These are phyloP conservation scores for Lithophane socia DNA, from an alignment of 2,888 invertebrate species.

Conservation along the genomic window DNA sequence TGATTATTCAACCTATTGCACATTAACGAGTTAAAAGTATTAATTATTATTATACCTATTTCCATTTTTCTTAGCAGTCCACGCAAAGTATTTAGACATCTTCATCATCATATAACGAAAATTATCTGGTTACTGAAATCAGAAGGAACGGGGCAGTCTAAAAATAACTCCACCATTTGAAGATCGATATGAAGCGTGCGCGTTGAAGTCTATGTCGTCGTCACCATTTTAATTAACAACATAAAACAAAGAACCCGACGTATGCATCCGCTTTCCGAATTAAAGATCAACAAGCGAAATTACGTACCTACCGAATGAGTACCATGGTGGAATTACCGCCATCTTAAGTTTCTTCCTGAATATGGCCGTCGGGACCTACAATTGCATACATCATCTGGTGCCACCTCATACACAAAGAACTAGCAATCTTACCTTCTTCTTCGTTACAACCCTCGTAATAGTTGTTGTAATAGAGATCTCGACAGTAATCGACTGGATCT, in stretches of 20 bases:
- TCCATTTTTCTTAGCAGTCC: neutral
- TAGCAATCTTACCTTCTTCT: slow-evolving; percentile 36
- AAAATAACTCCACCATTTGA: neutral
- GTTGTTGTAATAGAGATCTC: slow-evolving; percentile 22
- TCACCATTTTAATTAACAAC: neutral
- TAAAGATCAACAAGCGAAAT: no score
- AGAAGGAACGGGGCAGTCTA: neutral
- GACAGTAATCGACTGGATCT: slow-evolving; percentile 33
- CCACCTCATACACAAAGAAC: neutral
- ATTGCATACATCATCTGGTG: neutral
- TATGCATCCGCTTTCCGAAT: neutral
- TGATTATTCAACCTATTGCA: slow-evolving; percentile 2
- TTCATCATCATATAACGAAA: neutral
- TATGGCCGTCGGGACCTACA: no score
- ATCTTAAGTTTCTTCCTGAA: neutral
- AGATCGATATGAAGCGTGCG: slow-evolving; percentile 22
- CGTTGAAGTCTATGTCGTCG: neutral
- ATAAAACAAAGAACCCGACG: slow-evolving; percentile 1
- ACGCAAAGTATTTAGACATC: neutral
- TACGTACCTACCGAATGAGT: no score
- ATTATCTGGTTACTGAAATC: neutral
- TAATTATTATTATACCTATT: neutral
- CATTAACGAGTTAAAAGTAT: neutral
- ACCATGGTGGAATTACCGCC: no score
- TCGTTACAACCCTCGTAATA: slow-evolving; percentile 41